These are phyloP conservation scores for Lepidocolaptes lacrymiger DNA, from an alignment of 2,797 vertebrate genomes.

Conservation along the genomic window DNA sequence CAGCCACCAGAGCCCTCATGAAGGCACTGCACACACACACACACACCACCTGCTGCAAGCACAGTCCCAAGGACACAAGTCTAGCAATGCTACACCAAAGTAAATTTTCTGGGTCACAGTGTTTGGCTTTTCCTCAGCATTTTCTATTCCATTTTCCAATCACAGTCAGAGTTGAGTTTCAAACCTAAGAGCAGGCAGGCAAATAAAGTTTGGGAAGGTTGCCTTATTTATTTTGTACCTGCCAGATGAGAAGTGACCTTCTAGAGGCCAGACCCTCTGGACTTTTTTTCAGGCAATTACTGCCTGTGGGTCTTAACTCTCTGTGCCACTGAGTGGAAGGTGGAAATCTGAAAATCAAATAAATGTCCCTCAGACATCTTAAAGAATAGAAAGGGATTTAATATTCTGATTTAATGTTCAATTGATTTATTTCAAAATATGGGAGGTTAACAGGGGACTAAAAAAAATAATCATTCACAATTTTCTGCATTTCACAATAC, in stretches of 20 bases:
- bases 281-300: background rate
- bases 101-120: background rate
- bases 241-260: background rate
- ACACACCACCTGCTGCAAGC: background rate
- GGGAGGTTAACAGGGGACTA: background rate
- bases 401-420: background rate
- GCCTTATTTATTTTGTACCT: background rate
- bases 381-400: background rate
- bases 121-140: background rate
- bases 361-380: background rate
- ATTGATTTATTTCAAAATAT: background rate
- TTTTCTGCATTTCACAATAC: background rate
- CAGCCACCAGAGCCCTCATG: background rate
- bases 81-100: rapidly evolving
- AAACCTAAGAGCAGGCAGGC: background rate
- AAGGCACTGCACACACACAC: background rate
- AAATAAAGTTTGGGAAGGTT: background rate
- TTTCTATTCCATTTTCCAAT: background rate
- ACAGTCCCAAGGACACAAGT: background rate
- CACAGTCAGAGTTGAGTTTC: background rate
- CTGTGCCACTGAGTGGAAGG: background rate
- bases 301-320: background rate
- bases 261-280: background rate
- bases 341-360: background rate
- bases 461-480: background rate